Evolutionary conservation across 2,888 invertebrate genomes (phyloP).

Genomic region (Trichacis sp.): DNA sequence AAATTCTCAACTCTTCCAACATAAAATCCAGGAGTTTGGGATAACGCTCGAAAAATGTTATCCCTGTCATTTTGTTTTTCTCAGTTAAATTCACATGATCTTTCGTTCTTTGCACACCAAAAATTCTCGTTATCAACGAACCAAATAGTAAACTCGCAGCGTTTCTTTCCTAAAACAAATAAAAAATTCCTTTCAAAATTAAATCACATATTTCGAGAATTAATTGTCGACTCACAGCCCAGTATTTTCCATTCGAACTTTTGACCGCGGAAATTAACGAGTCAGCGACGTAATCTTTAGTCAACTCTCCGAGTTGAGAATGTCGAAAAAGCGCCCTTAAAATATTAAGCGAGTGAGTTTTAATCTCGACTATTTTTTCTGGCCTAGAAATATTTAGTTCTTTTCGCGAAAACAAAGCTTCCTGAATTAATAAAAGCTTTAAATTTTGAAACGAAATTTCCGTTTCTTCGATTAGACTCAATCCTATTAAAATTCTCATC

Average conservation of each 20-base stretch:
- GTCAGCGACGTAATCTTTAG: slow-evolving; percentile 77
- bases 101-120: slow-evolving; percentile 82
- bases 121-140: slow-evolving; percentile 85
- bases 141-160: slow-evolving; percentile 87
- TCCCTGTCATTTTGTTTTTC: slow-evolving; percentile 80
- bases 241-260: slow-evolving; percentile 80
- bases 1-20: slow-evolving; percentile 68
- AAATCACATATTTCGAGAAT: slow-evolving; percentile 3
- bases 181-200: neutral
- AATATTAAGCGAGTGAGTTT: slow-evolving; percentile 88
- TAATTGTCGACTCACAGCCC: slow-evolving; percentile 76
- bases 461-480: slow-evolving; percentile 49
- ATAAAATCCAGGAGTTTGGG: slow-evolving; percentile 75
- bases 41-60: slow-evolving; percentile 83
- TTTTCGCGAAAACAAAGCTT: slow-evolving; percentile 50
- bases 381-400: slow-evolving; percentile 7
- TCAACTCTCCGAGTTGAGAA: slow-evolving; percentile 80
- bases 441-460: slow-evolving; percentile 39
- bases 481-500: slow-evolving; percentile 60
- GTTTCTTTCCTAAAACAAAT: slow-evolving; percentile 78
- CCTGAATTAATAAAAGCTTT: slow-evolving; percentile 48
- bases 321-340: slow-evolving; percentile 84
- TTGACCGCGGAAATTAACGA: slow-evolving; percentile 80
- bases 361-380: slow-evolving; percentile 67
- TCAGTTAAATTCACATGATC: slow-evolving; percentile 73